Evolutionary conservation across 2,888 invertebrate genomes (phyloP), one percentile per base, ranked within the genome.

Genomic region (Onchidella celtica): DNA sequence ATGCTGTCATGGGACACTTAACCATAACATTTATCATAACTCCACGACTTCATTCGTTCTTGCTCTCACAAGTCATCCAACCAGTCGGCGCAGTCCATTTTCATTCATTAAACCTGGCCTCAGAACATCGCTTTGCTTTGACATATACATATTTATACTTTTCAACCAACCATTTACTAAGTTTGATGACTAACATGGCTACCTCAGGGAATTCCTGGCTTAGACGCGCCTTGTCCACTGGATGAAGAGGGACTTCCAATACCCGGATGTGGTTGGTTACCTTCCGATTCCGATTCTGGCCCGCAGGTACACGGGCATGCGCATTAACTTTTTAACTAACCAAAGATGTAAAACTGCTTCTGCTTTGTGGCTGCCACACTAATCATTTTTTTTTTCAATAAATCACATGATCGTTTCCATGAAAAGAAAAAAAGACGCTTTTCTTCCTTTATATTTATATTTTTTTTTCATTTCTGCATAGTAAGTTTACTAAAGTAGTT

Each of bases 221-320:
- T 99, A 90, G 99, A 99, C 94, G 99, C 99, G 66, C 99, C 99
- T n/a, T 99, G 99, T 94, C 99, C 99, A 86, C 95, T 98, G 82
- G 99, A 98, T 81, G 96, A 96, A 74, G 98, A 99, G 94, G 99
- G 99, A 84, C 95, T 99, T 91, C 99, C 99, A 85, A 94, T 99
- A 90, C 97, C 98, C 77, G 98, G 98, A 90, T 99, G 99, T 87
- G 98, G 97, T 89, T 98, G 97, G 97, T 95, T 97, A 93, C 81
- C 84, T 68, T 85, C 85, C 32, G 83, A 83, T 72, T 74, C 65
- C 70, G 79, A 85, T 73, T n/a, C n/a, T n/a, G 81, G 77, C 76
- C 81, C 83, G 34, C 66, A 84, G 83, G 83, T 82, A 82, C 79
- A 63, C 34, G 72, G 65, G 70, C 70, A 82, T 82, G 73, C 55